Conservation (phyloP, 2,113 vertebrate genomes). For the Eurystomus gularis region DNA sequence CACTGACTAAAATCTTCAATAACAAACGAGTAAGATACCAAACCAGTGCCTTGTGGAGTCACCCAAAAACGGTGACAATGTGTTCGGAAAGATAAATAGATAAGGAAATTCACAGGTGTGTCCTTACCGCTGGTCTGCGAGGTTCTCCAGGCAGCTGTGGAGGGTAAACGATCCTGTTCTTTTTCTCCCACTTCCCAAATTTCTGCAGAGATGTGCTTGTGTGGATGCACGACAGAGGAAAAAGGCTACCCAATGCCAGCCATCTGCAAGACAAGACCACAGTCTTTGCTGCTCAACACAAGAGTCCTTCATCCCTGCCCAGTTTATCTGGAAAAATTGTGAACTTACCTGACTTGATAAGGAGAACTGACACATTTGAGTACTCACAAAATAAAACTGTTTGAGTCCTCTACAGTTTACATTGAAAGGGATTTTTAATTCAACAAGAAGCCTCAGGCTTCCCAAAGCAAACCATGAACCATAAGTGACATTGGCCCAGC, state of each 20-base stretch:
- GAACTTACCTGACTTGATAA: neutral
- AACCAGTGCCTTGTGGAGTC: neutral
- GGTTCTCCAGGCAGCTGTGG: conserved; percentile 87
- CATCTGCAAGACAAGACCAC: conserved; percentile 72
- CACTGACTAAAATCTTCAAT: neutral
- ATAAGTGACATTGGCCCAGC: rapidly evolving
- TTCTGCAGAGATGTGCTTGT: conserved; percentile 71
- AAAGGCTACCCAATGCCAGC: neutral
- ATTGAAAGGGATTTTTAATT: neutral
- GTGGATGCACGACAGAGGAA: conserved; percentile 79
- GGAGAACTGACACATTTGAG: neutral
- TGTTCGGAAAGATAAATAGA: neutral
- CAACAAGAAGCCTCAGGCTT: neutral
- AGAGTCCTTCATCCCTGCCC: neutral
- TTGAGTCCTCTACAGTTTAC: neutral
- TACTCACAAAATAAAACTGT: neutral
- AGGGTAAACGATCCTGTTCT: conserved; percentile 83
- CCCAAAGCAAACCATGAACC: neutral
- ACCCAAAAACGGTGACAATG: neutral
- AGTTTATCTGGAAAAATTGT: neutral
- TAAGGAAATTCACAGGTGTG: neutral
- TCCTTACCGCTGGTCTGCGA: conserved; percentile 88
- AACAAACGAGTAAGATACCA: neutral
- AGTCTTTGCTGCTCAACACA: neutral
- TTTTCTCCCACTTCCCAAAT: conserved; percentile 84